A percentile compares a stretch with the other conserved stretches of the same genome.
Evolutionary conservation across 2,113 vertebrate genomes (phyloP).

Genomic region (Hoplias malabaricus): DNA sequence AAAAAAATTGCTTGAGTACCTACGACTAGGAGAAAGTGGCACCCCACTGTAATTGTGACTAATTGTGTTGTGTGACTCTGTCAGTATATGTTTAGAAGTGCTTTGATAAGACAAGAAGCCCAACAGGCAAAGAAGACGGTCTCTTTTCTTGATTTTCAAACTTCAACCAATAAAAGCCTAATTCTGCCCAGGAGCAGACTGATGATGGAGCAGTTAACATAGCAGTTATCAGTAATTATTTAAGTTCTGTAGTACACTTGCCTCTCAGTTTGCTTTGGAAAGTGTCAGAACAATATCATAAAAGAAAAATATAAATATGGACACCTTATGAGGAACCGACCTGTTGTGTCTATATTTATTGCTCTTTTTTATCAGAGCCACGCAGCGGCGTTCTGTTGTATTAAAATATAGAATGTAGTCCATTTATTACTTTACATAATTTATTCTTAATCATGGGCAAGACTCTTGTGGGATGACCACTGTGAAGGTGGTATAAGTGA

Average conservation of each 20-base stretch:
- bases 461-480: too few species aligned
- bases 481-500: too few species aligned
- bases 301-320: too few species aligned
- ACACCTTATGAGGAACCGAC: too few species aligned
- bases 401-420: too few species aligned
- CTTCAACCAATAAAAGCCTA: conserved; percentile 63
- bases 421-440: too few species aligned
- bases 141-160: conserved; percentile 61
- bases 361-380: too few species aligned
- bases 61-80: conserved; percentile 43
- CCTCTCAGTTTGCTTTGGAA: not conserved
- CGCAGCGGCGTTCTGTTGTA: too few species aligned
- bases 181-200: conserved; percentile 59
- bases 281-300: not conserved
- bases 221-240: conserved; percentile 55
- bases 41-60: conserved; percentile 32
- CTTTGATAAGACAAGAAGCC: conserved; percentile 44
- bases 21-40: conserved; percentile 8
- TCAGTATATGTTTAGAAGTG: conserved; percentile 42
- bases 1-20: conserved; percentile 21
- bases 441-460: too few species aligned
- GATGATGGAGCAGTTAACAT: conserved; percentile 60
- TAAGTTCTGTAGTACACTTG: conserved; percentile 26
- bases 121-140: conserved; percentile 63
- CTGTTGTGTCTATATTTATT: too few species aligned